Evolutionary conservation across 2,888 invertebrate species (phyloP), one percentile per base, ranked within the genome.

Genomic region (Philereme transversata): DNA sequence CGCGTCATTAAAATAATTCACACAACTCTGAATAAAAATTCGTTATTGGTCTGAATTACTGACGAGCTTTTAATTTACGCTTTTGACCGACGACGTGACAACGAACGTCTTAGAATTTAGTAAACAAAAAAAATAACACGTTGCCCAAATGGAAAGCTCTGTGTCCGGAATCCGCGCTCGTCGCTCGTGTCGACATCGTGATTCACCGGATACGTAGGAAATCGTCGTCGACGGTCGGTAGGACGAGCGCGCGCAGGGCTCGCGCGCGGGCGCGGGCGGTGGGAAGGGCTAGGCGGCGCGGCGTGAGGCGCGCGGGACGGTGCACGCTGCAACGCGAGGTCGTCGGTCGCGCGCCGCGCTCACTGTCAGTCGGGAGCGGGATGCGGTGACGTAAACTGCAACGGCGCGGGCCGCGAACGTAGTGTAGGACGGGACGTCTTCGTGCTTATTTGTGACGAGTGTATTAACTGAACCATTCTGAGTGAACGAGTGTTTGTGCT

Each of bases 381-480:
- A 92, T 92, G 91, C 91, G 91, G 92, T 91, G 92, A 90, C 91
- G 92, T 90, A 89, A 86, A 87, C 87, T 91, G 92, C 92, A 92
- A 84, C 88, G 91, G 90, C 90, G 85, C 81, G 84, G 85, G 89
- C 91, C 90, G 88, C 83, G 73, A 86, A 82, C 87, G 87, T 91
- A 91, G 90, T 90, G 90, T 90, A 88, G 91, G 85, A 88, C 92
- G 90, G 88, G 88, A 90, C 88, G 87, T 84, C 82, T 59, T 88
- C 84, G 88, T 86, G 72, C 81, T 83, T 66, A 65, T 67, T 56
- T 59, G 83, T 85, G 76, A 75, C 73, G 82, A 79, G 83, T 86
- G 85, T 80, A 78, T 88, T 83, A 79, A 68, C 78, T 76, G 79
- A 81, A 85, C 82, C 73, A 81, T 73, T 81, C 76, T 81, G 83